A percentile compares a stretch with the other conserved stretches of the same genome.
phyloP scores from a whole-genome alignment of 2,113 vertebrate species.

The Mustela nigripes region DNA sequence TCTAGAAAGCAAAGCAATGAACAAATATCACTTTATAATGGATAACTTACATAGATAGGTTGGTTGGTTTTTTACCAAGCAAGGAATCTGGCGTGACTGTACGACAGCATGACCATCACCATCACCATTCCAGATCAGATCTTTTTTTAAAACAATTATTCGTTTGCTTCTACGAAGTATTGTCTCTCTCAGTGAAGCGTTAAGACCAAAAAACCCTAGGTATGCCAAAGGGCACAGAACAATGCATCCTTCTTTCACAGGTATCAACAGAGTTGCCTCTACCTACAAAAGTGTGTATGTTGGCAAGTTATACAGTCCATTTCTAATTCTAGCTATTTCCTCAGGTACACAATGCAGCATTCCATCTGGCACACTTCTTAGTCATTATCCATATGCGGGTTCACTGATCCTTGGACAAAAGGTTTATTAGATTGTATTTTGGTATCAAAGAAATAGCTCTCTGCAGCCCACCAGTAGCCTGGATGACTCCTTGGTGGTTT shows the following conservation, averaged over 20 bases:
- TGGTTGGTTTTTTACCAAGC: neutral
- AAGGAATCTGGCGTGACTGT: neutral
- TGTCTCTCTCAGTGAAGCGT: neutral
- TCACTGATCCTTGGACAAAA: neutral
- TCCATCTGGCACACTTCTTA: neutral
- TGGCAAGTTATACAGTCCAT: neutral
- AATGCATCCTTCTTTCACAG: neutral
- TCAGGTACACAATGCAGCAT: neutral
- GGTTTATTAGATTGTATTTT: neutral
- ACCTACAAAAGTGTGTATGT: no score
- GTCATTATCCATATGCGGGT: no score
- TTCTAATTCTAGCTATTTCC: neutral
- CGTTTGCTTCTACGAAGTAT: neutral
- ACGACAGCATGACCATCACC: neutral
- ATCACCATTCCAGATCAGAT: neutral
- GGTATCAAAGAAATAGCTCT: neutral
- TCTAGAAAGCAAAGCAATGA: slow-evolving; percentile 19
- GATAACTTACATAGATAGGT: neutral
- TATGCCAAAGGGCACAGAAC: neutral
- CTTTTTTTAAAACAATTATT: neutral
- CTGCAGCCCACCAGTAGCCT: neutral
- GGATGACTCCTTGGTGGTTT: neutral
- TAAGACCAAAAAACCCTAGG: neutral
- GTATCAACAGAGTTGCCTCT: neutral
- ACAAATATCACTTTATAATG: neutral